Conservation (phyloP, 2,113 vertebrate species). For the Strigops habroptila region DNA sequence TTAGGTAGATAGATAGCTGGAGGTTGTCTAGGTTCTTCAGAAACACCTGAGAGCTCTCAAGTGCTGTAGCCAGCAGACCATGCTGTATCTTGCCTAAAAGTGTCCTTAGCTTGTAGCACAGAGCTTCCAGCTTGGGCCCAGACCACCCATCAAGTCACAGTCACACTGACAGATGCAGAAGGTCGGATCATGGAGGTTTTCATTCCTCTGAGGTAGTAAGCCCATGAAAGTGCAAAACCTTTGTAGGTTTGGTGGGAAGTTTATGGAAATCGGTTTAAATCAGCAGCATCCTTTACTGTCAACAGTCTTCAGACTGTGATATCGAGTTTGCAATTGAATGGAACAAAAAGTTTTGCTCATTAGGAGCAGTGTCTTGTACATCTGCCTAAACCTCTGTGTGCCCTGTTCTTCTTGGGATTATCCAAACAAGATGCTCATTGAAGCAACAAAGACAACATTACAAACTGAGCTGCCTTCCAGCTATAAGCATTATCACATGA, state of each 20-base stretch:
- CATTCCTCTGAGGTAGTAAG: background rate
- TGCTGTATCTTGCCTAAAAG: background rate
- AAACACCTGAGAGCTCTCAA: background rate
- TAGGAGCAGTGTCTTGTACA: background rate
- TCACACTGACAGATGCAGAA: background rate
- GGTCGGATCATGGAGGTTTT: background rate
- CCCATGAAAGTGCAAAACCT: background rate
- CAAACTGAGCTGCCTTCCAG: background rate
- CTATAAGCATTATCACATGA: background rate
- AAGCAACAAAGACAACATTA: background rate
- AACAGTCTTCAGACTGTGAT: background rate
- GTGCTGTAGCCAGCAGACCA: background rate
- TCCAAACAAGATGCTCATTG: background rate
- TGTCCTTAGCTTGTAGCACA: background rate
- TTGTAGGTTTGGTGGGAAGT: background rate
- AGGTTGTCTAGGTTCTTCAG: background rate
- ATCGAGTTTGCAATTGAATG: background rate
- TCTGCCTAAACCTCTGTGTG: background rate
- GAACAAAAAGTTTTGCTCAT: background rate
- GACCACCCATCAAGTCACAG: background rate
- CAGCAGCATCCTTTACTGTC: background rate
- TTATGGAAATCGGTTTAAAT: background rate
- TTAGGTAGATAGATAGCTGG: background rate
- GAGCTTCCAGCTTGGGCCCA: background rate
- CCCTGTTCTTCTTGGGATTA: background rate